These are phyloP conservation scores for Potamarius usumacintae DNA, from an alignment of 2,113 vertebrate species.

Conservation along the genomic window DNA sequence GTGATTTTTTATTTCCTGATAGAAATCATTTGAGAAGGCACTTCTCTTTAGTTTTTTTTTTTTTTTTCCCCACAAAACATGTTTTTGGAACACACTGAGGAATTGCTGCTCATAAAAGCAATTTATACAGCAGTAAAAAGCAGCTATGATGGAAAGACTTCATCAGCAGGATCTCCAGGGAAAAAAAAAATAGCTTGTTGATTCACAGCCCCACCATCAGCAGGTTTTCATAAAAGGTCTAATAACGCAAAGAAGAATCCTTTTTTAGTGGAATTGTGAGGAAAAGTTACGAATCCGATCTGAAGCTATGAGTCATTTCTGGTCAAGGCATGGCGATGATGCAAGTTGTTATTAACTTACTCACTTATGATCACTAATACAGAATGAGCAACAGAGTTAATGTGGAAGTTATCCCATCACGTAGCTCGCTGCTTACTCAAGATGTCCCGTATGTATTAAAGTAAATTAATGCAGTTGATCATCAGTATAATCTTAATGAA, in stretches of 20 bases:
- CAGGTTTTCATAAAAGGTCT: not conserved
- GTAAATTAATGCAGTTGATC: not conserved
- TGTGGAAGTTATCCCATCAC: not conserved
- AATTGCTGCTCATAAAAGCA: not conserved
- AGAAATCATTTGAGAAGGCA: not conserved
- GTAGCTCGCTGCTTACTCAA: not conserved
- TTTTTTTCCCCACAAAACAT: not conserved
- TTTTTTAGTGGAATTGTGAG: not conserved
- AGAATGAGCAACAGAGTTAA: too few species aligned
- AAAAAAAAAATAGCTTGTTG: conserved; percentile 5
- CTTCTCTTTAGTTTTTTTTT: not conserved
- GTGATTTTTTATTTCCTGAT: not conserved
- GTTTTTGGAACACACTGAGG: not conserved
- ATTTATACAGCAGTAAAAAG: not conserved
- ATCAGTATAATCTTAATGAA: not conserved
- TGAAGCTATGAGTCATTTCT: too few species aligned
- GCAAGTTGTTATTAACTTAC: too few species aligned
- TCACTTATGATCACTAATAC: too few species aligned
- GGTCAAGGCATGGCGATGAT: too few species aligned
- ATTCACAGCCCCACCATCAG: not conserved
- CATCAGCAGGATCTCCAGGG: not conserved
- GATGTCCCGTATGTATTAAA: not conserved
- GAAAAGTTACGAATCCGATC: not conserved
- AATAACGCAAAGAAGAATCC: not conserved
- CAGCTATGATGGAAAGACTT: not conserved